Base-by-base conservation (phyloP, 2,888 invertebrate genomes). In the Agapostemon virescens region DNA sequence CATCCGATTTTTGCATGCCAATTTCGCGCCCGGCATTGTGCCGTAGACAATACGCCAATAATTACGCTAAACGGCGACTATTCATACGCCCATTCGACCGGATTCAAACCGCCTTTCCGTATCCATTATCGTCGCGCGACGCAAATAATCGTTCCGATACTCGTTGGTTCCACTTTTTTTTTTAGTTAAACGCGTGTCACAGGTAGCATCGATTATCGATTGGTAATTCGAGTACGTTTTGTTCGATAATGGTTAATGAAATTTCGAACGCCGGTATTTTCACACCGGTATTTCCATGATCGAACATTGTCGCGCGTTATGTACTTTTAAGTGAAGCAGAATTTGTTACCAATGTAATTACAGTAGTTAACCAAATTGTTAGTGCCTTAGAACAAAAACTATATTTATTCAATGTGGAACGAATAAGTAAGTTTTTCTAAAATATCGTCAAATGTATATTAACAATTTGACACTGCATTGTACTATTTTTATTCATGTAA, bases 1-100 rank as follows among this genome's bases (percentile, higher is more conserved):
- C 90, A 90, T 91, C 89, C 91, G 91, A 92, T 92, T 92, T 92
- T 92, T 92, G 91, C 92, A 92, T 92, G 91, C 90, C 92, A 92
- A 92, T 92, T 92, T 91, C 88, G 90, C 88, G 88, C 85, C 83
- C 81, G 86, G 91, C 90, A 92, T 92, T 92, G 92, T 92, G 84
- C 88, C 87, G 90, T 91, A 92, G 92, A 92, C 92, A 92, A 92
- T 92, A 91, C 91, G 85, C 88, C 92, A 91, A 92, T 92, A 92
- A 92, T 92, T 92, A 91, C 92, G 92, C 92, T 92, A 91, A 91
- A 92, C 91, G 91, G 88, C 86, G 87, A 90, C 90, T 89, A 91
- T 91, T 91, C 91, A 91, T 91, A 90, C 90, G 90, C 90, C 90
- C 90, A 90, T 90, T 92, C 91, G 88, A 84, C 88, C 89, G 88